Evolutionary conservation across 1,140 invertebrate genomes (phyloP).

Genomic region (Calycopis cecrops): DNA sequence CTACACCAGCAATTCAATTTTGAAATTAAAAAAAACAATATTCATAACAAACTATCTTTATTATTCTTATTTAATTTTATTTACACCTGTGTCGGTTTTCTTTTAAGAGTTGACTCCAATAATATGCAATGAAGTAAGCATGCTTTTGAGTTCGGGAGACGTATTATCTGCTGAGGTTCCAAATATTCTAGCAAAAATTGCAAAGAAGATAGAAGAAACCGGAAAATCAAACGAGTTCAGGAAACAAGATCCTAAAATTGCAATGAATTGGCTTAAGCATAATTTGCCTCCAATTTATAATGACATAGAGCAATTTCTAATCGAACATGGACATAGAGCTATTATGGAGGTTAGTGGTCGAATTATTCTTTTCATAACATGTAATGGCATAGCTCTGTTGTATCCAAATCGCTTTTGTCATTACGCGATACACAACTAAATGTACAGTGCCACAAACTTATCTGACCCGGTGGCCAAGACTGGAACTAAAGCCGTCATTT

Average conservation of each 20-base stretch:
- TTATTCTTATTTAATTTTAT: too few species aligned
- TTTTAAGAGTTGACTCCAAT: conserved; percentile 76
- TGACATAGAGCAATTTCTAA: conserved; percentile 78
- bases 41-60: too few species aligned
- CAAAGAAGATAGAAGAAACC: conserved; percentile 67
- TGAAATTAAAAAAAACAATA: too few species aligned
- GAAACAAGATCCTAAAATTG: conserved; percentile 68
- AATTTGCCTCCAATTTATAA: conserved; percentile 72
- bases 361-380: too few species aligned
- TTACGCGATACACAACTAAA: too few species aligned
- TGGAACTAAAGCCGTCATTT: too few species aligned
- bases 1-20: too few species aligned
- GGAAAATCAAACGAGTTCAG: conserved; percentile 75
- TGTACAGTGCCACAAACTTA: too few species aligned
- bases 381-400: too few species aligned
- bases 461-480: too few species aligned
- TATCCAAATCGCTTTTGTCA: too few species aligned
- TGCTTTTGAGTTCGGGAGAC: conserved; percentile 79
- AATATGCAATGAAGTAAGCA: conserved; percentile 78
- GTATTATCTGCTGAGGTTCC: conserved; percentile 84
- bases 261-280: conserved; percentile 76
- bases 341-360: conserved; percentile 79
- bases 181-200: conserved; percentile 73
- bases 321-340: conserved; percentile 84
- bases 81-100: too few species aligned